Base-by-base conservation (phyloP, 2,888 invertebrate species). In the Chrysotoxum bicinctum region DNA sequence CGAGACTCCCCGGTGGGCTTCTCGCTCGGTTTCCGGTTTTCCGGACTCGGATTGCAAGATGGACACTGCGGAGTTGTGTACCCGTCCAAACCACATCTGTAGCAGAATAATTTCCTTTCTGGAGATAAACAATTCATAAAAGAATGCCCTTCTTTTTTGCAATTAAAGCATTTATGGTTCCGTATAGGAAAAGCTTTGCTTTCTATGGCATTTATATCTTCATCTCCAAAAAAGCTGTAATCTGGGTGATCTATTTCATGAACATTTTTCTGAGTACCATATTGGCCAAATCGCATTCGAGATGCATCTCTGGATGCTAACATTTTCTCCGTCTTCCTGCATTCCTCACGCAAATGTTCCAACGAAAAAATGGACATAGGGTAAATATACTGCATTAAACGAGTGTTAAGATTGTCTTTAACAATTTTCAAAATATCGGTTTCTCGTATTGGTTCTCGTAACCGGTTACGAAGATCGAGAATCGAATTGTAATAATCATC, bases 1-100 rank as follows among this genome's bases (percentile, higher is more conserved):
- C 73, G 30, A 52, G 73, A 73, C n/a, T 73, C 43, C 62, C 73
- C 62, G 50, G 21, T 7, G 7, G 12, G 19, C n/a, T 35, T 72
- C 73, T 37, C 40, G 50, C 62, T 62, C 73, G 19, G 12, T 30
- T 62, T 40, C 8, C 0, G 16, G 58, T 73, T 73, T 72, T 48
- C 72, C 72, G 56, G 8, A 32, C 7, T 7, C 6, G n/a, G 19
- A 16, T 60, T 48, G 16, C 60, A 73, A 23, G 35, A 50, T 2
- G n/a, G 50, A 62, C 60, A 73, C 7, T 62, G 19, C 2, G 50
- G 58, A 3, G 60, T 50, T 1, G 60, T 62, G 30, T 30, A 30
- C 9, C 50, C 60, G n/a, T 48, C n/a, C 8, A 43, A 48, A 7
- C 58, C 58, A 21, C 56, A 70, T 45, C 52, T 56, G 9, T 56